A percentile compares a stretch with the other conserved stretches of the same genome.
Evolutionary conservation across 2,113 vertebrate genomes (phyloP).

Genomic region (Cyprinodon brontotheroides): DNA sequence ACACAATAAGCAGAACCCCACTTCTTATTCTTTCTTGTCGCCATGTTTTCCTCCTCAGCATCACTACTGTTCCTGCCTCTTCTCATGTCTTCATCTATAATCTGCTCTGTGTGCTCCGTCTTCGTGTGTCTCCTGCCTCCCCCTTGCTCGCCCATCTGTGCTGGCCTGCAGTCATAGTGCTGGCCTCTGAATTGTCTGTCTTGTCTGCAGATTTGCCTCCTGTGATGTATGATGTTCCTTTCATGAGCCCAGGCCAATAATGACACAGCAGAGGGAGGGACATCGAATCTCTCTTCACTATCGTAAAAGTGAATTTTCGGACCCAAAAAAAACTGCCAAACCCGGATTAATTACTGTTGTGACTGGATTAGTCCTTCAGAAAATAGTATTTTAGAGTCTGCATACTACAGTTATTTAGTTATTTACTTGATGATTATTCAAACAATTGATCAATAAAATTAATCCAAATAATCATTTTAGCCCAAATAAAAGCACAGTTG

Average conservation of each 20-base stretch:
- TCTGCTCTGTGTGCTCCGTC: constrained; percentile 66
- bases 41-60: constrained; percentile 14
- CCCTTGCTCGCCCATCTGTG: constrained; percentile 74
- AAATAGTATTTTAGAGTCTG: too few species aligned
- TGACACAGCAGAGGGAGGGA: constrained; percentile 34
- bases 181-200: constrained; percentile 47
- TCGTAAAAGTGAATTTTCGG: not conserved
- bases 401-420: too few species aligned
- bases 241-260: constrained; percentile 28
- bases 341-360: too few species aligned
- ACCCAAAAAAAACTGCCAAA: too few species aligned
- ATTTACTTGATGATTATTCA: too few species aligned
- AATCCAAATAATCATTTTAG: too few species aligned
- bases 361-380: too few species aligned
- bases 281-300: constrained; percentile 6
- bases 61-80: constrained; percentile 19
- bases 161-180: constrained; percentile 54
- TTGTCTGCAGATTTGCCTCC: constrained; percentile 34
- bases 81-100: constrained; percentile 60
- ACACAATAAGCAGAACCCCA: constrained; percentile 65
- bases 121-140: constrained; percentile 61
- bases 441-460: too few species aligned
- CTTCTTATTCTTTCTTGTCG: constrained; percentile 21
- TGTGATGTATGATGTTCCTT: constrained; percentile 5
- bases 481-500: too few species aligned